Conservation (phyloP, 2,113 vertebrate species). For the Lepidothrix coronata region DNA sequence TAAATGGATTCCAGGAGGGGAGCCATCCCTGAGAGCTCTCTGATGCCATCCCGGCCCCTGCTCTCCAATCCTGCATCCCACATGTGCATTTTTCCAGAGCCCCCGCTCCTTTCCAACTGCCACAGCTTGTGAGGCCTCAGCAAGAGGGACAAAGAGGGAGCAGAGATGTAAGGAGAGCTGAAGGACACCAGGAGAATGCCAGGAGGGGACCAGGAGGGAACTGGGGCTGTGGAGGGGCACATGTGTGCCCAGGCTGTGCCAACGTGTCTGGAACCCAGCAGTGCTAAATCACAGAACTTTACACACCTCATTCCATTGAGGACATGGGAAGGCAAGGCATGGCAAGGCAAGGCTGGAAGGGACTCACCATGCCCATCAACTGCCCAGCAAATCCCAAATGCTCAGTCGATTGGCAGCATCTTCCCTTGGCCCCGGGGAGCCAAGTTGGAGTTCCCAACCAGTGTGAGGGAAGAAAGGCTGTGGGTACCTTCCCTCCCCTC, state of each 20-base stretch:
- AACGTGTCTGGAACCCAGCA: accelerated
- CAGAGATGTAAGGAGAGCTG: neutral
- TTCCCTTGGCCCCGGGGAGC: neutral
- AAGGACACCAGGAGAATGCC: accelerated
- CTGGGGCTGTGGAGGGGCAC: neutral
- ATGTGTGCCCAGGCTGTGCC: neutral
- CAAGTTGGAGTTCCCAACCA: neutral
- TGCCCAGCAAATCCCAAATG: neutral
- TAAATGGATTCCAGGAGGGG: neutral
- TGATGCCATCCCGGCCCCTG: neutral
- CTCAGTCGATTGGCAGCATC: neutral
- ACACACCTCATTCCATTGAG: neutral
- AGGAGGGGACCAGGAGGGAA: neutral
- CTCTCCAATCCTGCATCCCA: neutral
- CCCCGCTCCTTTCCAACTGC: neutral
- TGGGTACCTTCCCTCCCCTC: neutral
- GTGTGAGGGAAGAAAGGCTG: accelerated
- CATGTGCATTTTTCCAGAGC: neutral
- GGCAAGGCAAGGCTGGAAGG: neutral
- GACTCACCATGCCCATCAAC: too few relatives aligned
- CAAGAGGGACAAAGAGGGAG: neutral
- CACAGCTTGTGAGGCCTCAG: neutral
- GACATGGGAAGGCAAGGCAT: neutral
- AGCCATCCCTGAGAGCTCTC: neutral
- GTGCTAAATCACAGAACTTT: neutral